These are phyloP conservation scores for Pollachius pollachius DNA, from an alignment of 2,113 vertebrate genomes.

Conservation along the genomic window DNA sequence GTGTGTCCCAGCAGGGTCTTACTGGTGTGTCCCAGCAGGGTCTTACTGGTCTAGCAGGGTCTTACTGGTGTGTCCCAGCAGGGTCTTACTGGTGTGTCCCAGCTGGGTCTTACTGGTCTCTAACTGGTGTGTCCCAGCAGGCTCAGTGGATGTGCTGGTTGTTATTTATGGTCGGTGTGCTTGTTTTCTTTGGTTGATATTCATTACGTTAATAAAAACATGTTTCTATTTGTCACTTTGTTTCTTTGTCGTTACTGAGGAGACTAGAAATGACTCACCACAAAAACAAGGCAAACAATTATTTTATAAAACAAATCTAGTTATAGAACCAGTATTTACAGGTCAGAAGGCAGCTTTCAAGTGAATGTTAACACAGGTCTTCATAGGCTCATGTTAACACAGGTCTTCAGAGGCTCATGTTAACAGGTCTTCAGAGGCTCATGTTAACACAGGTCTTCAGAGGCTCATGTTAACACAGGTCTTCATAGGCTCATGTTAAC, in stretches of 20 bases:
- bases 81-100: too few relatives aligned
- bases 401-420: too few relatives aligned
- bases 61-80: too few relatives aligned
- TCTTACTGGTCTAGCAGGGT: too few relatives aligned
- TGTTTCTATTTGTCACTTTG: constrained; percentile 72
- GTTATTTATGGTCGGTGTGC: constrained; percentile 71
- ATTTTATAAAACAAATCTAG: constrained; percentile 49
- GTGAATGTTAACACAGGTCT: constrained; percentile 29
- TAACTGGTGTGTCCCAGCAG: neutral
- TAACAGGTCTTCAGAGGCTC: too few relatives aligned
- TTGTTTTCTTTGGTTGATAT: constrained; percentile 79
- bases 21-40: too few relatives aligned
- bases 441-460: too few relatives aligned
- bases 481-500: too few relatives aligned
- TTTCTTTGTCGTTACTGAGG: neutral
- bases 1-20: neutral
- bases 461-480: too few relatives aligned
- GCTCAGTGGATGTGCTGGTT: constrained; percentile 15
- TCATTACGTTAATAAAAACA: constrained; percentile 82
- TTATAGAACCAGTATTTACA: constrained; percentile 33
- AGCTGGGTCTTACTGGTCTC: too few relatives aligned
- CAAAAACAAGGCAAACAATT: constrained; percentile 21
- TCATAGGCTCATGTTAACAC: neutral
- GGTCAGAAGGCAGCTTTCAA: constrained; percentile 18
- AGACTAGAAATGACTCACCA: neutral